These are phyloP conservation scores for Ichneumoninae sp. DNA, from an alignment of 2,888 invertebrate genomes.

Conservation along the genomic window DNA sequence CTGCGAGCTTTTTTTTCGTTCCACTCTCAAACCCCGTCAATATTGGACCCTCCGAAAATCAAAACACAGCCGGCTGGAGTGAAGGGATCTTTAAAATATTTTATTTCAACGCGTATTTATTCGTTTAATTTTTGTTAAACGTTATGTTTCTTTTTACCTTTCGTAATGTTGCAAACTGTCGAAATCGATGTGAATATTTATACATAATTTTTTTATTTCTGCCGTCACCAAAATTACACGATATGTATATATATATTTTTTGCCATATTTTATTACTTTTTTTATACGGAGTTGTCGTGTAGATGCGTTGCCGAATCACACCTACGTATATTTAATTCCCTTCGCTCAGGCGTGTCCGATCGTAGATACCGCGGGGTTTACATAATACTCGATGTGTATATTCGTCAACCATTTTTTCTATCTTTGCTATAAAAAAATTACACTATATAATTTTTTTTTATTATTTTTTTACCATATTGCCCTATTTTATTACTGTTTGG, in stretches of 20 bases:
- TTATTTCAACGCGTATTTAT: background rate
- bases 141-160: background rate
- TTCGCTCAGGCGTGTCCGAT: conserved; percentile 71
- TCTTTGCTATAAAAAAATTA: too few species aligned
- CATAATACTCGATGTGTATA: conserved; percentile 56
- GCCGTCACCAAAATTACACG: background rate
- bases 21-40: conserved; percentile 7
- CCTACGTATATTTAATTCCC: conserved; percentile 40
- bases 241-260: background rate
- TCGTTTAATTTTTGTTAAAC: background rate
- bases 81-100: background rate
- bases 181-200: too few species aligned
- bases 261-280: background rate
- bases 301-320: background rate
- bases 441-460: background rate
- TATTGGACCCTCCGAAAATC: conserved; percentile 39
- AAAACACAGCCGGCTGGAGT: conserved; percentile 57
- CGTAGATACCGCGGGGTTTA: conserved; percentile 73
- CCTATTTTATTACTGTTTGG: background rate
- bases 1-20: conserved; percentile 32
- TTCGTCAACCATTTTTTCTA: too few species aligned
- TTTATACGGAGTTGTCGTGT: background rate
- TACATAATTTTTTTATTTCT: too few species aligned
- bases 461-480: background rate
- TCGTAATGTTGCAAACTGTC: too few species aligned